Base-by-base conservation (phyloP, 2,888 invertebrate species). In the Parnassius orleans region DNA sequence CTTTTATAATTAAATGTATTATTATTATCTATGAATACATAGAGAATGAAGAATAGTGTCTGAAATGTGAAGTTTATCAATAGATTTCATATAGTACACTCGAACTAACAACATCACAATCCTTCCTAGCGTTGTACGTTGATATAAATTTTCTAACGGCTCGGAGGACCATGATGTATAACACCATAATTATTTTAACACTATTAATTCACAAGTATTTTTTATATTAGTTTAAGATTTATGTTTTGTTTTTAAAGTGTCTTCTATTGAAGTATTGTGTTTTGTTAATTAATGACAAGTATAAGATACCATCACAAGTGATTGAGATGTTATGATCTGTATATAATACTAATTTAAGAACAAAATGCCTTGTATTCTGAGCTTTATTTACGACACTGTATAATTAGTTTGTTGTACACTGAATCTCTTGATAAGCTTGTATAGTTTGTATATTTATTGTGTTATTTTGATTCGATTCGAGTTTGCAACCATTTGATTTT, bases 311-410 rank as follows among this genome's bases (percentile, higher is more conserved):
- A 43, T 43, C 54, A 58, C 58, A 47, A 65, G 47, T 60, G 43
- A 56, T 54, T 57, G 58, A 55, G 48, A 53, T 5, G 41, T 14
- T 52, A 11, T 33, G 19, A 19, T 24, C 9, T 7, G 11, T n/a
- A 44, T 53, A 43, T 58, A 53, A 44, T 60, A 52, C 41, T 64
- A 59, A 65, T 57, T 62, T 57, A 64, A 62, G 53, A 48, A 75
- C 72, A 70, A 68, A 69, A 70, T 70, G 73, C 73, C 72, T 76
- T 74, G 68, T 68, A 63, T 56, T 72, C 66, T 65, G 69, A 75
- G 74, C 77, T 78, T 76, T 76, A 74, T 72, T 75, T 72, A 60
- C 43, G 15, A 15, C 69, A 56, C 46, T 60, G 33, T 46, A 33
- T 61, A 48, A 48, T 60, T 53, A 24, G 41, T 43, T 33, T 52